Evolutionary conservation across 2,113 vertebrate species (phyloP).

Genomic region (Columbina picui): DNA sequence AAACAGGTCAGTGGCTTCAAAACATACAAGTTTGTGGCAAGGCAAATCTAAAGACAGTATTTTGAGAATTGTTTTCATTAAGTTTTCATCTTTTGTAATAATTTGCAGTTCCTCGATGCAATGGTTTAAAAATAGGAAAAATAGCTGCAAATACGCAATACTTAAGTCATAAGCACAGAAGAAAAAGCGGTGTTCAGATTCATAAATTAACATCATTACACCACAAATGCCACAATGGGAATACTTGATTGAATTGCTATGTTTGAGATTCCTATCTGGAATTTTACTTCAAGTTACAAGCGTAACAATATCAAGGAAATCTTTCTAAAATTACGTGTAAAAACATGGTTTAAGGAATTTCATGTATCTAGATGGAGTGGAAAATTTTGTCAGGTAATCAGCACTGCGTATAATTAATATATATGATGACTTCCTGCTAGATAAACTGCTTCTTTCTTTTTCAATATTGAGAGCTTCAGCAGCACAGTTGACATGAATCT

Average conservation of each 20-base stretch:
- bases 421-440: not conserved
- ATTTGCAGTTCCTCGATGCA: not conserved
- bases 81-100: not conserved
- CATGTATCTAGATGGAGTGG: not conserved
- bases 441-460: not conserved
- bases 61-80: not conserved
- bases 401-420: not conserved
- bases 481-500: not conserved
- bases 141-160: not conserved
- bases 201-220: not conserved
- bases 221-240: not conserved
- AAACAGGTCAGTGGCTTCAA: constrained; percentile 1
- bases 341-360: not conserved
- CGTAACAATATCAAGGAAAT: not conserved
- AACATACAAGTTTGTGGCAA: not conserved
- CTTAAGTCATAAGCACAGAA: not conserved
- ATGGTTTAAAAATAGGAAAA: not conserved
- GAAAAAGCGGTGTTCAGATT: not conserved
- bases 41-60: constrained; percentile 27
- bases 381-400: not conserved
- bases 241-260: not conserved
- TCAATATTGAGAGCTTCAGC: not conserved
- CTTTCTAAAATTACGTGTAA: not conserved
- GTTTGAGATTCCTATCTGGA: not conserved
- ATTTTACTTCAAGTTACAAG: not conserved